A percentile compares a stretch with the other conserved stretches of the same genome.
phyloP scores from a whole-genome alignment of 2,113 vertebrate genomes.

The Istiophorus platypterus region DNA sequence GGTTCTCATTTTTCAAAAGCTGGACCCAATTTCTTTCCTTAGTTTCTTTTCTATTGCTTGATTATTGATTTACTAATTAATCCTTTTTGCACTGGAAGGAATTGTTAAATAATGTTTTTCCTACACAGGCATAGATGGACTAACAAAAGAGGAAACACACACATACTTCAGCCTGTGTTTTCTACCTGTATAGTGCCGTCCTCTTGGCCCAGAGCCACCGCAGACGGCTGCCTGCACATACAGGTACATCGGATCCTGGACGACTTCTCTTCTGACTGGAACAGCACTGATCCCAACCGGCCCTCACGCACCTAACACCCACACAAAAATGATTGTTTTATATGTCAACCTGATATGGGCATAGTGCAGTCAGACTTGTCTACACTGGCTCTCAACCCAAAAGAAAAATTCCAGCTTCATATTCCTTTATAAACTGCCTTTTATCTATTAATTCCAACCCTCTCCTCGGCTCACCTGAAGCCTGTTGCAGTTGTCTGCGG shows the following conservation, averaged over 20 bases:
- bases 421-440: background rate
- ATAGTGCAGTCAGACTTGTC: background rate
- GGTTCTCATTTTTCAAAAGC: background rate
- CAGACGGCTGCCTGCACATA: conserved; percentile 81
- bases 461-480: conserved; percentile 86
- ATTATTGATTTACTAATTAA: background rate
- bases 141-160: background rate
- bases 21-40: background rate
- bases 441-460: background rate
- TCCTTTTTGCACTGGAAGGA: background rate
- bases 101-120: background rate
- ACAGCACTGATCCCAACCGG: conserved; percentile 82
- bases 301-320: conserved; percentile 88
- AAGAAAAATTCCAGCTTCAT: background rate
- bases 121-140: background rate
- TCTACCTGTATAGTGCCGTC: conserved; percentile 90
- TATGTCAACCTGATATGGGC: background rate
- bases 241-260: conserved; percentile 89
- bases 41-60: too few relatives aligned
- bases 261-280: conserved; percentile 84
- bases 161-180: background rate
- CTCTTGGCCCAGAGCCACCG: conserved; percentile 87
- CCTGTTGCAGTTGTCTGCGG: conserved; percentile 89
- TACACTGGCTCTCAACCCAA: background rate
- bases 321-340: background rate